These are phyloP conservation scores for Garrulus glandarius DNA, from an alignment of 2,797 vertebrate species.

Conservation along the genomic window DNA sequence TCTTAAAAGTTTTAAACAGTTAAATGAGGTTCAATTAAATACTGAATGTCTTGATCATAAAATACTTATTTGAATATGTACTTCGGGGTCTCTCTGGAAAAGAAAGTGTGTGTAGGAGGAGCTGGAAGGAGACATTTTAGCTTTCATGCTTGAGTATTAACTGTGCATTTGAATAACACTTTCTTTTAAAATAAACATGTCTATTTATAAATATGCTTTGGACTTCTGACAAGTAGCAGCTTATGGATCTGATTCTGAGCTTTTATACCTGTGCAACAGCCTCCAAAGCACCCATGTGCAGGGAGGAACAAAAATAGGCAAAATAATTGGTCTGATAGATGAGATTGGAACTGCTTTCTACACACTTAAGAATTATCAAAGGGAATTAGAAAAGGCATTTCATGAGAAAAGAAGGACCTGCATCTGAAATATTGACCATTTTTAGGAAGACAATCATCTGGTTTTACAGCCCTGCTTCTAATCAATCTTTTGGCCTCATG, in stretches of 20 bases:
- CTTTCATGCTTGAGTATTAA: not conserved
- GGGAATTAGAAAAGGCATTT: not conserved
- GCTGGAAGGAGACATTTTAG: slow-evolving; percentile 9
- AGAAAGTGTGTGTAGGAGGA: slow-evolving; percentile 18
- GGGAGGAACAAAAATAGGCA: not conserved
- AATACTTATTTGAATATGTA: slow-evolving; percentile 32
- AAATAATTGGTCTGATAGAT: not conserved
- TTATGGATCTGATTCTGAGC: not conserved
- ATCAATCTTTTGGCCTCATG: not conserved
- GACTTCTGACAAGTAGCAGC: slow-evolving; percentile 9
- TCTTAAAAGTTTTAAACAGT: slow-evolving; percentile 48
- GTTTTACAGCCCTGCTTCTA: not conserved
- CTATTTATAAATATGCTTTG: slow-evolving; percentile 38
- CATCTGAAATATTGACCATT: not conserved
- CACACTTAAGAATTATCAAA: not conserved
- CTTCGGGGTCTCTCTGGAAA: slow-evolving; percentile 1
- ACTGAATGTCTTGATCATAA: slow-evolving; percentile 7
- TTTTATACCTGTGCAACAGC: not conserved
- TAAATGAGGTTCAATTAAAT: slow-evolving; percentile 50
- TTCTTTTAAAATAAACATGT: slow-evolving; percentile 31
- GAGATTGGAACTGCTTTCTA: not conserved
- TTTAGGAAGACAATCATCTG: not conserved
- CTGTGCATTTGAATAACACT: slow-evolving; percentile 29
- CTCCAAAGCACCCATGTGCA: not conserved
- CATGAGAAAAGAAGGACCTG: not conserved